These are phyloP conservation scores for Melolontha melolontha DNA, from an alignment of 2,888 invertebrate genomes.

Conservation along the genomic window DNA sequence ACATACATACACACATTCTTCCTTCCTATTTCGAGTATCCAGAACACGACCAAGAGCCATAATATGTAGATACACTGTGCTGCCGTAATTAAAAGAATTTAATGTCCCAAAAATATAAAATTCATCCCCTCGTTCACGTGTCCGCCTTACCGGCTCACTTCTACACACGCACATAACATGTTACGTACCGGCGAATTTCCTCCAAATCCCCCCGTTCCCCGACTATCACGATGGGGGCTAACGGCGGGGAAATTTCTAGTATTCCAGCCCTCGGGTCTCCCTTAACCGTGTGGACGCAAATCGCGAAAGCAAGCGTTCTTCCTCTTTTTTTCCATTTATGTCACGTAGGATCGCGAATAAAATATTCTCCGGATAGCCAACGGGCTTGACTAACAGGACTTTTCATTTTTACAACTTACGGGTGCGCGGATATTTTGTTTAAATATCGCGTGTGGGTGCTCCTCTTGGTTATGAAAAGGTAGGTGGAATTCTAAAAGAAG, in stretches of 20 bases:
- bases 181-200: neutral
- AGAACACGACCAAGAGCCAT: slow-evolving; percentile 49
- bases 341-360: slow-evolving; percentile 27
- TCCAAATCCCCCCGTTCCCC: neutral
- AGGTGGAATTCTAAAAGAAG: slow-evolving; percentile 9
- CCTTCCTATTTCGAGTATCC: neutral
- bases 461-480: neutral
- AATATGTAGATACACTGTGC: slow-evolving; percentile 63
- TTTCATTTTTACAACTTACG: slow-evolving; percentile 30
- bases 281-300: neutral
- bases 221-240: neutral
- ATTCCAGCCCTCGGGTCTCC: neutral
- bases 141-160: slow-evolving; percentile 17
- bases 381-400: slow-evolving; percentile 23
- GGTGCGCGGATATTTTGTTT: slow-evolving; percentile 23
- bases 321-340: slow-evolving; percentile 24
- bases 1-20: neutral
- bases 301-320: slow-evolving; percentile 18
- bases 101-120: slow-evolving; percentile 65
- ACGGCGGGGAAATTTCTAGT: neutral
- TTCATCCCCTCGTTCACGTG: slow-evolving; percentile 55
- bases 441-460: slow-evolving; percentile 9
- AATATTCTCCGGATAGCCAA: slow-evolving; percentile 20
- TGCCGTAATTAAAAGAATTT: slow-evolving; percentile 65
- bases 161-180: too few relatives aligned